phyloP scores from a whole-genome alignment of 1,140 invertebrate genomes.

The Coptotermes formosanus region DNA sequence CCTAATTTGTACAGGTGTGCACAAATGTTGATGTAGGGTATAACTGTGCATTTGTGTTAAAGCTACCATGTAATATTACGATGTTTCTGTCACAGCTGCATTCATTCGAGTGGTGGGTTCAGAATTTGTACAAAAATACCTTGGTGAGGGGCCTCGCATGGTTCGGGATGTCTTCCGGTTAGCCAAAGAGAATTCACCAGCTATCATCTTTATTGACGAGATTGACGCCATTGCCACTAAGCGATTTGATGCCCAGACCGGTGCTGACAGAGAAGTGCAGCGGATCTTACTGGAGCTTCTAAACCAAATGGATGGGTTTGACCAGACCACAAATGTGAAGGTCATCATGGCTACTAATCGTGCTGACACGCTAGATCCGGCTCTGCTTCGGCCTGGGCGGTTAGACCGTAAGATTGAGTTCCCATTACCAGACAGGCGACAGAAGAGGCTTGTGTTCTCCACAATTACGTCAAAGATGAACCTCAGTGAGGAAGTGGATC shows the following conservation, averaged over 20 bases:
- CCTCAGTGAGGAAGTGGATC: slow-evolving; percentile 97
- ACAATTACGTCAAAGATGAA: slow-evolving; percentile 99
- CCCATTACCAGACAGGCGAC: slow-evolving; percentile 93
- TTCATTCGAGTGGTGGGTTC: slow-evolving; percentile 99
- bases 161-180: slow-evolving; percentile 98
- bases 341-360: slow-evolving; percentile 99
- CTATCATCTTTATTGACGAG: slow-evolving; percentile 99
- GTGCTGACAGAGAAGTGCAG: slow-evolving; percentile 98
- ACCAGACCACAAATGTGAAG: slow-evolving; percentile 99
- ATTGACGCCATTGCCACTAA: slow-evolving; percentile 99
- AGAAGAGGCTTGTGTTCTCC: slow-evolving; percentile 97
- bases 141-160: slow-evolving; percentile 99
- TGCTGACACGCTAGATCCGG: slow-evolving; percentile 97
- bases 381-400: slow-evolving; percentile 92
- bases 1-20: no score
- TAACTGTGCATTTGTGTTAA: not conserved
- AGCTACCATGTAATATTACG: not conserved
- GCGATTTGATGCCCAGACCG: slow-evolving; percentile 98
- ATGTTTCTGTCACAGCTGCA: slow-evolving; percentile 63
- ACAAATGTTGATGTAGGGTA: not conserved
- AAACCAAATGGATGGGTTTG: slow-evolving; percentile 99
- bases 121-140: slow-evolving; percentile 99
- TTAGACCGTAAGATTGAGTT: slow-evolving; percentile 99
- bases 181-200: slow-evolving; percentile 98
- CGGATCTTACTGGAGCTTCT: slow-evolving; percentile 95